Conservation (phyloP, 1,140 invertebrate species). For the Zaprionus tsacasi region DNA sequence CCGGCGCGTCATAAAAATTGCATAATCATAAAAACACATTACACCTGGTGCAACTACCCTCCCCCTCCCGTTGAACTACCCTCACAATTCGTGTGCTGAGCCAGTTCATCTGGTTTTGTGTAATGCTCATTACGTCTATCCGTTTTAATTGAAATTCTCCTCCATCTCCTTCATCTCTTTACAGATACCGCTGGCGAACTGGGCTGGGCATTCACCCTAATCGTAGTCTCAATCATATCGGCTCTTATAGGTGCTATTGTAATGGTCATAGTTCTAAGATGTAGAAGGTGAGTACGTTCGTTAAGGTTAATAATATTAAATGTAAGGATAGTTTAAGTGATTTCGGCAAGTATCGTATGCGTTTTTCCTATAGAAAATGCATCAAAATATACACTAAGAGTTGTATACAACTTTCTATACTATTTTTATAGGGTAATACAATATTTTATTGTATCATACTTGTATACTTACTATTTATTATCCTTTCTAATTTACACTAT, state of each 20-base stretch:
- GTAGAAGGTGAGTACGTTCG: constrained; percentile 85
- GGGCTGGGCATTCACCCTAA: constrained; percentile 85
- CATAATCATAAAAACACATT: constrained; percentile 68
- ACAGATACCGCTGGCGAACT: constrained; percentile 85
- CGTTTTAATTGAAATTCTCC: constrained; percentile 35
- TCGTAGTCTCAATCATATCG: constrained; percentile 86
- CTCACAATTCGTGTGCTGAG: background rate
- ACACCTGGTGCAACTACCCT: constrained; percentile 29
- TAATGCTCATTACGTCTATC: constrained; percentile 53
- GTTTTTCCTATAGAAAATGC: no score
- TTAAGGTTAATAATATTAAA: background rate
- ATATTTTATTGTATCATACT: no score
- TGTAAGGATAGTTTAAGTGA: no score
- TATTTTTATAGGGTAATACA: no score
- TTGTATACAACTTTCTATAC: no score
- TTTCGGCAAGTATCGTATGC: no score
- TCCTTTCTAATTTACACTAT: background rate
- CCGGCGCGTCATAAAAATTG: constrained; percentile 71
- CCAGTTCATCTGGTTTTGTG: constrained; percentile 30
- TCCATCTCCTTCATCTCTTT: constrained; percentile 50
- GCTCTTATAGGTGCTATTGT: constrained; percentile 85
- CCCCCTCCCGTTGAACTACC: background rate
- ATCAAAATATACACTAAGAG: no score
- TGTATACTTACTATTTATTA: no score
- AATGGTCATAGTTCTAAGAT: constrained; percentile 86